phyloP scores from a whole-genome alignment of 1,140 invertebrate genomes.

The Eueides isabella region DNA sequence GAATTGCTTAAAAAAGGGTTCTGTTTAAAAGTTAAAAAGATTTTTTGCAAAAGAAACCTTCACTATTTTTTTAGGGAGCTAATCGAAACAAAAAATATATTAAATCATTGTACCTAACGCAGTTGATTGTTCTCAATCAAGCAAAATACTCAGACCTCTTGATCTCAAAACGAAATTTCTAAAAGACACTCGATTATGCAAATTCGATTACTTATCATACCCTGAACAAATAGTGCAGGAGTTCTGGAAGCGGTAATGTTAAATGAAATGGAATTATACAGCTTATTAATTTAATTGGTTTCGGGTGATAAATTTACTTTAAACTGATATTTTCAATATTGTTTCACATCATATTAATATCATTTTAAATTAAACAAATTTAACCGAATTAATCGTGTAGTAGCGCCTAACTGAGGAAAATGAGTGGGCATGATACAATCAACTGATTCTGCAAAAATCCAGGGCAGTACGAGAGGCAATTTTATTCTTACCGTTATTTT shows the following conservation, averaged over 20 bases:
- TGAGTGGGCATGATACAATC: too few species aligned
- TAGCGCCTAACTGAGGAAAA: too few species aligned
- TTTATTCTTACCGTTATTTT: too few species aligned
- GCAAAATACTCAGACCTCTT: not conserved
- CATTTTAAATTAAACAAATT: too few species aligned
- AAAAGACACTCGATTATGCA: not conserved
- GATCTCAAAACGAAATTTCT: not conserved
- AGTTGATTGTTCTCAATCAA: not conserved
- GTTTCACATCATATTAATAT: not conserved
- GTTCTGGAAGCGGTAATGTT: not conserved
- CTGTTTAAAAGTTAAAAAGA: too few species aligned
- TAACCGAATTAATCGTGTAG: too few species aligned
- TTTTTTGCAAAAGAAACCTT: too few species aligned
- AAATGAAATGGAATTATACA: slow-evolving; percentile 1
- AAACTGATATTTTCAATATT: not conserved
- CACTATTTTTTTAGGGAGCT: not conserved
- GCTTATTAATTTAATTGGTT: slow-evolving; percentile 1
- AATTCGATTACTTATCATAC: not conserved
- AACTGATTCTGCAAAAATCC: too few species aligned
- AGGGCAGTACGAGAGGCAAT: too few species aligned
- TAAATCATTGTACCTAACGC: not conserved
- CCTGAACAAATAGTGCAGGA: slow-evolving; percentile 1
- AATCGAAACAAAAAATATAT: not conserved
- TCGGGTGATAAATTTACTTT: not conserved
- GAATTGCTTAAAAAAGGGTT: too few species aligned